Evolutionary conservation across 2,797 vertebrate species (phyloP).

Genomic region (Notamacropus eugenii): DNA sequence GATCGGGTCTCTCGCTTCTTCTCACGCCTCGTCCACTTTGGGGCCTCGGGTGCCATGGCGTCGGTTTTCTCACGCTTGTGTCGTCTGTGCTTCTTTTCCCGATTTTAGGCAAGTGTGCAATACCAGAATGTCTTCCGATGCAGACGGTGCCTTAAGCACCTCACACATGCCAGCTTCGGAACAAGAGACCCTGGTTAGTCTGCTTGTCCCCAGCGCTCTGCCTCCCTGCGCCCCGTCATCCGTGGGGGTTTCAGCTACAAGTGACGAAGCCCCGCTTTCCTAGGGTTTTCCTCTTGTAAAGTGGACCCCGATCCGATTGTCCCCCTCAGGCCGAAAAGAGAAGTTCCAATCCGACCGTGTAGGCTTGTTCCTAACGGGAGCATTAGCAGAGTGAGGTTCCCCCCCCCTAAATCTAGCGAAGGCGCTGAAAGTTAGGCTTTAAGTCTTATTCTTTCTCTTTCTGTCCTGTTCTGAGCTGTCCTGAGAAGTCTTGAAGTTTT

Average conservation of each 20-base stretch:
- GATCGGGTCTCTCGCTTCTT: too few relatives aligned
- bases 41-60: too few relatives aligned
- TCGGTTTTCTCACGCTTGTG: too few relatives aligned
- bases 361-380: not conserved
- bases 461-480: not conserved
- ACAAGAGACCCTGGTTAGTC: slow-evolving; percentile 89
- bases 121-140: too few relatives aligned
- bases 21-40: too few relatives aligned
- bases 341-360: not conserved
- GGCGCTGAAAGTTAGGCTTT: not conserved
- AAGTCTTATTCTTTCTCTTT: not conserved
- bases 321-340: not conserved
- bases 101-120: too few relatives aligned
- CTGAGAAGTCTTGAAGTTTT: not conserved
- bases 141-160: too few relatives aligned
- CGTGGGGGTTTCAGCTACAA: not conserved
- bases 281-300: not conserved
- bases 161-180: slow-evolving; percentile 85
- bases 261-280: not conserved
- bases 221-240: not conserved
- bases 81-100: too few relatives aligned
- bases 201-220: not conserved
- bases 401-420: not conserved
- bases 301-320: not conserved
- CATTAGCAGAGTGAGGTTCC: slow-evolving; percentile 16